Percentiles rank a stretch among this genome's conserved stretches.
These are phyloP conservation scores for Orthonyx spaldingii DNA, from an alignment of 2,113 vertebrate genomes.

Conservation along the genomic window DNA sequence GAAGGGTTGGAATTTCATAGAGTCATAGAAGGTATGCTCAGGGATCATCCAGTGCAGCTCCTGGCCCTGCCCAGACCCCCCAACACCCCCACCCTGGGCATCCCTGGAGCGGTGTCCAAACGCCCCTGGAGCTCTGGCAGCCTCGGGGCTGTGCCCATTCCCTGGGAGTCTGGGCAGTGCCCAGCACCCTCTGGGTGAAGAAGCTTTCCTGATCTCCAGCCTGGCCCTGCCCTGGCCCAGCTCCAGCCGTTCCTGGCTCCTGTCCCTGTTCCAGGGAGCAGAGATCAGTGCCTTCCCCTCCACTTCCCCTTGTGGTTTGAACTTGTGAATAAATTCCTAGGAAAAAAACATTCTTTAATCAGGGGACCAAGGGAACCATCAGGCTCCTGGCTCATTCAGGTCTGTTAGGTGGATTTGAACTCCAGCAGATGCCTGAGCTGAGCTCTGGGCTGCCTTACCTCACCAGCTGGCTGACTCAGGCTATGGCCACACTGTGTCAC, in stretches of 20 bases:
- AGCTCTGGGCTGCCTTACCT: not conserved
- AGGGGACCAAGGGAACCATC: not conserved
- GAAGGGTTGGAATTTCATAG: not conserved
- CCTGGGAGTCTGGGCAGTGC: not conserved
- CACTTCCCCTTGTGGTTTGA: not conserved
- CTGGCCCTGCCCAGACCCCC: not conserved
- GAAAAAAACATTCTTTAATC: not conserved
- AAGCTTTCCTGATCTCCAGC: not conserved
- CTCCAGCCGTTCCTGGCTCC: not conserved
- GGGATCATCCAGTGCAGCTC: accelerated
- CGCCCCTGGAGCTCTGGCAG: not conserved
- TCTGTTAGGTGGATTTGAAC: not conserved
- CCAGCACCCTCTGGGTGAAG: not conserved
- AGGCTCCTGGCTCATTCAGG: not conserved
- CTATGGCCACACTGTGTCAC: not conserved
- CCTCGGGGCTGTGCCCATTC: not conserved
- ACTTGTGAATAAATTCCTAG: not conserved
- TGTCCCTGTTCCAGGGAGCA: not conserved
- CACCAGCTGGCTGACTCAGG: not conserved
- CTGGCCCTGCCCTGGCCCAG: not conserved
- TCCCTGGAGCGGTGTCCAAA: not conserved
- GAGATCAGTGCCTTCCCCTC: not conserved
- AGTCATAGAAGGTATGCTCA: not conserved
- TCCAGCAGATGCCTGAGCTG: not conserved
- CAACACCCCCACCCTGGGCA: not conserved